Evolutionary conservation across 2,113 vertebrate genomes (phyloP), one percentile per base, ranked within the genome.

Genomic region (Eretmochelys imbricata): DNA sequence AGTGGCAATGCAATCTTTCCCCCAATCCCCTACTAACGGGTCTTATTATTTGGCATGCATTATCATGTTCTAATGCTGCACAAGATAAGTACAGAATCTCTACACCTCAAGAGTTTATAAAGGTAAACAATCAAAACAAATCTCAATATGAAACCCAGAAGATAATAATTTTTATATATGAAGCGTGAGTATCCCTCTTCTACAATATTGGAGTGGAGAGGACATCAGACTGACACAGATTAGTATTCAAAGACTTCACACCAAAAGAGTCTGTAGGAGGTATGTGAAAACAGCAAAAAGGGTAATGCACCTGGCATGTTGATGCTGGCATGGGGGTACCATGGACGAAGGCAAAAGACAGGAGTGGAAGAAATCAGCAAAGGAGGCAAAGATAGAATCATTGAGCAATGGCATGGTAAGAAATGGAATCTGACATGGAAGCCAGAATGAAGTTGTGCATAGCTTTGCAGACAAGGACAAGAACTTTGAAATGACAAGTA

Each of bases 361-460:
- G 49, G 31, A 6, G 19, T n/a, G 6, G 51, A 13, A 17, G 25
- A 17, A 46, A 50, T 62, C 31, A 59, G 57, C 25, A n/a, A 42
- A 49, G 3, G 1, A 62, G 54, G 20, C 5, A 80, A 87, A 87
- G 65, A 8, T 89, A 51, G 29, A 69, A 10, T 62, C 59, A 51
- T 38, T 49, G 4, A 22, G 5, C 0, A 42, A 2, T 10, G 46
- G 80, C 4, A 59, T 3, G 29, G 59, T 79, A 85, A 81, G 11
- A 4, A 83, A 79, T 81, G 8, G 14, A 38, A 20, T 72, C n/a
- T 16, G 5, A 9, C 22, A 80, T 87, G 75, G 90, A 83, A 3
- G 81, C 3, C 4, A 2, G 0, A 2, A 2, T 5, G 25, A 88
- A 87, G 29, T 35, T 46, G 38, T 11, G 51, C 3, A 4, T 3